Evolutionary conservation across 2,113 vertebrate genomes (phyloP).

Genomic region (Atherinomorus stipes): DNA sequence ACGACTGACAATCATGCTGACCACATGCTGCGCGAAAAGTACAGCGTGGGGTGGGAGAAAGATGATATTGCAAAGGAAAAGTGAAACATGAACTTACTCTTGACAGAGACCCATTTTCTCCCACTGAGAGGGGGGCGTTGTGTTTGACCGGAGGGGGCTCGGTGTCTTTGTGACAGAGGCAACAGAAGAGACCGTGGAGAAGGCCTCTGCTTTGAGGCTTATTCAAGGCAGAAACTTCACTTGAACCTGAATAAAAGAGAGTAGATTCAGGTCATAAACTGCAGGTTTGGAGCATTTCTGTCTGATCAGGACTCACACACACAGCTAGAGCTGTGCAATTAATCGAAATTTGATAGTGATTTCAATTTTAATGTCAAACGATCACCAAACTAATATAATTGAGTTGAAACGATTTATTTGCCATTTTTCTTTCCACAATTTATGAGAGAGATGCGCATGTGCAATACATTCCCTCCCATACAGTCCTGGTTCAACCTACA

Average conservation of each 20-base stretch:
- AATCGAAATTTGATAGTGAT: no score
- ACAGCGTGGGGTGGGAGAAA: constrained; percentile 17
- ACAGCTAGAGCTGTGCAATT: no score
- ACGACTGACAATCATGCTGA: constrained; percentile 31
- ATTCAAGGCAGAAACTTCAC: constrained; percentile 76
- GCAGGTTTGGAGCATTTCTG: no score
- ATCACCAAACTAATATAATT: no score
- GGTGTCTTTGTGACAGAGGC: constrained; percentile 83
- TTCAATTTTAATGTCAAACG: no score
- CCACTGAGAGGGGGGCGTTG: constrained; percentile 83
- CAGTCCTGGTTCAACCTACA: no score
- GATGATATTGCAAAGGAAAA: constrained; percentile 7
- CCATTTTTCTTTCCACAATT: no score
- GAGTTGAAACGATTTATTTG: no score
- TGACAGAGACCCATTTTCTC: constrained; percentile 85
- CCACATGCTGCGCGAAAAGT: constrained; percentile 32
- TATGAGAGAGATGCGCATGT: no score
- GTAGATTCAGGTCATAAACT: not conserved
- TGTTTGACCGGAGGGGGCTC: constrained; percentile 83
- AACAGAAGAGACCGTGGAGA: constrained; percentile 86
- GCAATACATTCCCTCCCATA: no score
- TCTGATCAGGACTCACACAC: not conserved
- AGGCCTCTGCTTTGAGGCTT: constrained; percentile 85
- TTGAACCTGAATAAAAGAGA: constrained; percentile 72
- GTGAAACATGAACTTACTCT: constrained; percentile 79